Evolutionary conservation across 2,888 invertebrate species (phyloP), one percentile per base, ranked within the genome.

Genomic region (Tupiocoris notatus): DNA sequence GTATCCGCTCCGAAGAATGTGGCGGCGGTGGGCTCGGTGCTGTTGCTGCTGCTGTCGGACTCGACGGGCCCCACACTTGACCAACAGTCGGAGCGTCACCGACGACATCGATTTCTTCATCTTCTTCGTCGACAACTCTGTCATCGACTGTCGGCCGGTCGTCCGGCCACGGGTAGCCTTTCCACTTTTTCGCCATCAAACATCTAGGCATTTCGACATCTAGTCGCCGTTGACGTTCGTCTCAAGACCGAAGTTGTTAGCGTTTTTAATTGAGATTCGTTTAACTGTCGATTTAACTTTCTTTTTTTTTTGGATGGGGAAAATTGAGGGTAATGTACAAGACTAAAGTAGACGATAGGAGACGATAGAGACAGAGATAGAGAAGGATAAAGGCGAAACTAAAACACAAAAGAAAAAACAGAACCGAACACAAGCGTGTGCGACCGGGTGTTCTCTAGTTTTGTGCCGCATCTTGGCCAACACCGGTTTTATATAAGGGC

Each of bases 131-230:
- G 59, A 79, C 78, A 80, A 75, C 65, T 57, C 80, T 79, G 23
- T 79, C 78, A 80, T 75, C 61, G n/a, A n/a, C 17, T 79, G 78
- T 78, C 79, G 81, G 81, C 76, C 80, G 80, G 76, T 83, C 82
- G 76, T 84, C 83, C 81, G 89, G 89, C 90, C 91, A 91, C 81
- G 91, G 90, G 84, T 91, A 91, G 85, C 90, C 92, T 90, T 94
- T 95, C 93, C 94, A 94, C 89, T 95, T 95, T 88, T 95, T 95
- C 83, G 95, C 94, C 94, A 95, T 95, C 86, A 95, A 90, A 88
- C 94, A 95, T 86, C 95, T 93, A 87, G 95, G 95, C 95, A 95
- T 95, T 87, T 89, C 86, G 86, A 85, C 79, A 86, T 86, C 85
- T 63, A 62, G 21, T 54, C 62, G 20, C 62, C 73, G 7, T 59